Conservation (phyloP, 2,113 vertebrate species). For the Apistogramma diplotaenia region DNA sequence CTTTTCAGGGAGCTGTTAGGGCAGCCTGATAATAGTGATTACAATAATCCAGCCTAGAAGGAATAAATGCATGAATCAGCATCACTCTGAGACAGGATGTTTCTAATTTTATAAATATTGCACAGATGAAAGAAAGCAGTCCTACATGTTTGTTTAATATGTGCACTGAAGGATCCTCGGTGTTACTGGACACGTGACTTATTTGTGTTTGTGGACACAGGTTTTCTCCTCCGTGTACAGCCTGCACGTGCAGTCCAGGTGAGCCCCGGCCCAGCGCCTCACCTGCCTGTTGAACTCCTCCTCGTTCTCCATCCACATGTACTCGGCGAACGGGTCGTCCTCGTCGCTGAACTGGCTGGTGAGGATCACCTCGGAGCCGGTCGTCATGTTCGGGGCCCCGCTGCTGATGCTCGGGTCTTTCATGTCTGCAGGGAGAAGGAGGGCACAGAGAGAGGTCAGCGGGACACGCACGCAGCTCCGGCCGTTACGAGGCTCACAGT, state of each 20-base stretch:
- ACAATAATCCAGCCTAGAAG: too few relatives aligned
- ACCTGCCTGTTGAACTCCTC: conserved; percentile 94
- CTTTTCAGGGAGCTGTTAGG: too few relatives aligned
- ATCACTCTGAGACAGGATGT: too few relatives aligned
- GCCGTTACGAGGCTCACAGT: background rate
- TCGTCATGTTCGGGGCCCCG: conserved; percentile 77
- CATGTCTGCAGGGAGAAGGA: conserved; percentile 69
- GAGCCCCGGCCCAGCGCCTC: background rate
- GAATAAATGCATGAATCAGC: too few relatives aligned
- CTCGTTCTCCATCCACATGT: conserved; percentile 97
- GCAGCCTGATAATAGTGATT: too few relatives aligned
- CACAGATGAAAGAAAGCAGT: too few relatives aligned
- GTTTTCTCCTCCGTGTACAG: background rate
- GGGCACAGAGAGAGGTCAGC: background rate
- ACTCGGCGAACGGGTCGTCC: conserved; percentile 91
- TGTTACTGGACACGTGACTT: too few relatives aligned
- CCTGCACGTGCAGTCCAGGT: background rate
- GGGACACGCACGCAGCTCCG: background rate
- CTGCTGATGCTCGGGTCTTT: conserved; percentile 87
- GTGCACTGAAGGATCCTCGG: too few relatives aligned
- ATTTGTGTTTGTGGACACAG: background rate
- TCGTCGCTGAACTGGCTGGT: conserved; percentile 83
- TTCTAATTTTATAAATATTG: too few relatives aligned
- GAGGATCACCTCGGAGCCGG: conserved; percentile 82
- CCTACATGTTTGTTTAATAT: too few relatives aligned